Evolutionary conservation across 2,113 vertebrate genomes (phyloP).

Genomic region (Otolemur garnettii): DNA sequence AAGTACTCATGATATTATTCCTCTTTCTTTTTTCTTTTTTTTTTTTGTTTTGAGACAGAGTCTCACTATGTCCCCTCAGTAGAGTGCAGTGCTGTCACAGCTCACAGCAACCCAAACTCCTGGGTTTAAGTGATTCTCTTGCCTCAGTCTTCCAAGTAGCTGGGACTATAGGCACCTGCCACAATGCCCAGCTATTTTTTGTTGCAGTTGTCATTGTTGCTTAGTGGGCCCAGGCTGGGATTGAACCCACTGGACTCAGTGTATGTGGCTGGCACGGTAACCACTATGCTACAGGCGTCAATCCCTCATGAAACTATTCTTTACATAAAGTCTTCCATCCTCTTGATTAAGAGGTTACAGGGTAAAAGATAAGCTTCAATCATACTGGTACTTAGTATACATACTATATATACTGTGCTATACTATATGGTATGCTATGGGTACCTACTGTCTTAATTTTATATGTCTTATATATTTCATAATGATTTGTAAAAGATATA

Average conservation of each 20-base stretch:
- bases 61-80: too few species aligned
- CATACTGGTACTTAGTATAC: neutral
- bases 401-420: neutral
- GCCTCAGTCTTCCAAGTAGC: too few species aligned
- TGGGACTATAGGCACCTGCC: too few species aligned
- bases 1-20: neutral
- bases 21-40: neutral
- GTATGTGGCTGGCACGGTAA: too few species aligned
- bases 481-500: neutral
- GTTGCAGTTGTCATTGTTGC: too few species aligned
- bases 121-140: too few species aligned
- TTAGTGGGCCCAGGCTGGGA: too few species aligned
- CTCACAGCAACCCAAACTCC: too few species aligned
- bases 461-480: constrained; percentile 9
- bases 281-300: neutral
- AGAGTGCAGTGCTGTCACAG: too few species aligned
- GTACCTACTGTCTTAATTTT: neutral
- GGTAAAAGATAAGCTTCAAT: neutral
- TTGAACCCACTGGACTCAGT: too few species aligned
- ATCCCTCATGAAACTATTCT: neutral
- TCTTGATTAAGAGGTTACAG: constrained; percentile 23
- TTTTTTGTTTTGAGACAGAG: too few species aligned
- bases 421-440: neutral
- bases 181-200: too few species aligned
- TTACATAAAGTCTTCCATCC: neutral